Base-by-base conservation (phyloP, 2,888 invertebrate species). In the Drosophila birchii region DNA sequence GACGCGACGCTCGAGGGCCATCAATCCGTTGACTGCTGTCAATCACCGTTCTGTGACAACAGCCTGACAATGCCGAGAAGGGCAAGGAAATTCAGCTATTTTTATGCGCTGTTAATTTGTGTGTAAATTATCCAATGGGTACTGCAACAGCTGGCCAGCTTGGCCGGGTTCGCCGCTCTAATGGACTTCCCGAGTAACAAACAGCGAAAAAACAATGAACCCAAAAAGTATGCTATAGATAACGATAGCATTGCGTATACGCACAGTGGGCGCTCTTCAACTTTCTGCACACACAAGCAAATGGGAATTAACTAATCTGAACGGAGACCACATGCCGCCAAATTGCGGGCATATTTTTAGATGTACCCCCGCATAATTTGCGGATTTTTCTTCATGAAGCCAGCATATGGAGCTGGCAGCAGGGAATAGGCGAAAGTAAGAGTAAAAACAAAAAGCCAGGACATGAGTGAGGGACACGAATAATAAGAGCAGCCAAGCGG, bases 31-130 rank as follows among this genome's bases (percentile, higher is more conserved):
- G 57, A 67, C 67, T 68, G 75, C 66, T 78, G 76, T 77, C 84
- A 80, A 80, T 80, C 78, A 78, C 45, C 55, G 71, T 45, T 53
- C 72, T 57, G 47, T 78, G 83, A 57, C 76, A 78, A 57, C 76
- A 78, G 73, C 45, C 69, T 80, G 84, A 61, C 76, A 67, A 86
- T 82, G 60, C 43, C 45, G 11, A 6, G 41, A 34, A 8, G 12
- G 9, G 12, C n/a, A 38, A 20, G 45, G 20, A 55, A 55, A 62
- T 70, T 83, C 59, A 43, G 39, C 74, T 60, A 73, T 86, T 82
- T 88, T 83, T 82, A 82, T 78, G 69, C 49, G n/a, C 76, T 78
- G 80, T 78, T 88, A 88, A 83, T 86, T 88, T 82, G 70, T 57
- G 73, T 72, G 77, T 75, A 73, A 88, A 82, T 83, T 86, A 72